Evolutionary conservation across 1,140 invertebrate genomes (phyloP).

Genomic region (Gonatopus flavifemur): DNA sequence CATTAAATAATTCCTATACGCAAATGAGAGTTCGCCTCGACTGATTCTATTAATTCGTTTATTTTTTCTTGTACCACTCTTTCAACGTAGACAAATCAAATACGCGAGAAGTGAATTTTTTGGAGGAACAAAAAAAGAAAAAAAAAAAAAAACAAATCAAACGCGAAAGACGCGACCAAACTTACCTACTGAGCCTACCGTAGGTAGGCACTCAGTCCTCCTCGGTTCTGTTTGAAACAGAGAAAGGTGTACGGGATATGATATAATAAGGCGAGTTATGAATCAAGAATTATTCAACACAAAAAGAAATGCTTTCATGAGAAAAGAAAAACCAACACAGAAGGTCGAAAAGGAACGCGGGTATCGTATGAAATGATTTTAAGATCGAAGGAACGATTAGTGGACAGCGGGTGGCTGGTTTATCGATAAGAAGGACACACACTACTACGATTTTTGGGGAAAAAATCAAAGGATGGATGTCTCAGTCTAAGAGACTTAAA

Average conservation of each 20-base stretch:
- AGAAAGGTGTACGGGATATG: conserved; percentile 56
- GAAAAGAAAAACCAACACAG: conserved; percentile 28
- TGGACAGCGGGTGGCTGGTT: too few species aligned
- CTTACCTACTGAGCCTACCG: conserved; percentile 55
- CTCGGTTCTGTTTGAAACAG: conserved; percentile 58
- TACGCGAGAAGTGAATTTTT: conserved; percentile 15
- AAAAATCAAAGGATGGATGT: too few species aligned
- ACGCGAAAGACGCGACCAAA: conserved; percentile 53
- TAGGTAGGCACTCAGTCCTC: conserved; percentile 54
- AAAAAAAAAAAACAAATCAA: too few species aligned
- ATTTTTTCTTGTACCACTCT: too few species aligned
- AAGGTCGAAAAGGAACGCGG: too few species aligned
- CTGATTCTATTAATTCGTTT: conserved; percentile 3
- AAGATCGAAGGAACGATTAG: too few species aligned
- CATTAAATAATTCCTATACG: conserved; percentile 17
- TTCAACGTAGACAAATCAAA: neutral
- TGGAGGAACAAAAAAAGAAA: too few species aligned
- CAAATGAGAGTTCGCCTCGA: conserved; percentile 11
- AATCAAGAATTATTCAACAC: conserved; percentile 38
- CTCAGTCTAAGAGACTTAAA: too few species aligned
- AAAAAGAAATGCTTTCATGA: conserved; percentile 32
- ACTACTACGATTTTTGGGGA: too few species aligned
- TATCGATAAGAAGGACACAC: too few species aligned
- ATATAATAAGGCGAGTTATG: conserved; percentile 49
- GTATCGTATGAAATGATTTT: too few species aligned